Percentiles rank a stretch among this genome's conserved stretches.
Conservation (phyloP, 1,140 invertebrate genomes). For the Pseudobourletiella spinata region DNA sequence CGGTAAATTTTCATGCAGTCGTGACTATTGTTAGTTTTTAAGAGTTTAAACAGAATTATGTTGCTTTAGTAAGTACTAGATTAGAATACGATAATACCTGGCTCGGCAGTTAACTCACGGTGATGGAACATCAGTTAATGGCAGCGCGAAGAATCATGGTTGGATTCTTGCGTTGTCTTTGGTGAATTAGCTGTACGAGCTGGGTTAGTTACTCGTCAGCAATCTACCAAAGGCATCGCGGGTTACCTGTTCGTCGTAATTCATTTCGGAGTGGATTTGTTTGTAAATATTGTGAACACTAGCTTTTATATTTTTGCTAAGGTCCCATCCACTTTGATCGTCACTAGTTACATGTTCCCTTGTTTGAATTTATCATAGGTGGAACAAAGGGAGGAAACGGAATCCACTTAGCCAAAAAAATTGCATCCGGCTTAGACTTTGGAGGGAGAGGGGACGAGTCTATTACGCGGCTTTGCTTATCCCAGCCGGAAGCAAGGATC, state of each 20-base stretch:
- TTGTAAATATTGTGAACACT: too few species aligned
- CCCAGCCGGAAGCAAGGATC: slow-evolving; percentile 41
- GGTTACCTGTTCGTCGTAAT: not conserved
- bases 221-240: slow-evolving; percentile 8
- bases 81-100: too few species aligned
- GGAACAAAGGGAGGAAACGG: not conserved
- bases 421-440: not conserved
- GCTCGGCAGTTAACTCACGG: not conserved
- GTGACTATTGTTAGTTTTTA: too few species aligned
- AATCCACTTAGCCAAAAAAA: not conserved
- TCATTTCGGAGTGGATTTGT: too few species aligned
- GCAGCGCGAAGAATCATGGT: too few species aligned
- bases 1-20: too few species aligned
- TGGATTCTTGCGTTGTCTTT: slow-evolving; percentile 52
- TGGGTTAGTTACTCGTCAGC: slow-evolving; percentile 29
- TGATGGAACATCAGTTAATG: too few species aligned
- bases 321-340: too few species aligned
- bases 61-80: too few species aligned
- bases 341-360: too few species aligned
- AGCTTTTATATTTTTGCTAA: too few species aligned
- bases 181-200: slow-evolving; percentile 94
- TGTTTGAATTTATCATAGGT: not conserved
- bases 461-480: slow-evolving; percentile 39
- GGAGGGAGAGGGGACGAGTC: not conserved
- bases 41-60: too few species aligned